Evolutionary conservation across 2,888 invertebrate genomes (phyloP).

Genomic region (Limnephilus auricula): DNA sequence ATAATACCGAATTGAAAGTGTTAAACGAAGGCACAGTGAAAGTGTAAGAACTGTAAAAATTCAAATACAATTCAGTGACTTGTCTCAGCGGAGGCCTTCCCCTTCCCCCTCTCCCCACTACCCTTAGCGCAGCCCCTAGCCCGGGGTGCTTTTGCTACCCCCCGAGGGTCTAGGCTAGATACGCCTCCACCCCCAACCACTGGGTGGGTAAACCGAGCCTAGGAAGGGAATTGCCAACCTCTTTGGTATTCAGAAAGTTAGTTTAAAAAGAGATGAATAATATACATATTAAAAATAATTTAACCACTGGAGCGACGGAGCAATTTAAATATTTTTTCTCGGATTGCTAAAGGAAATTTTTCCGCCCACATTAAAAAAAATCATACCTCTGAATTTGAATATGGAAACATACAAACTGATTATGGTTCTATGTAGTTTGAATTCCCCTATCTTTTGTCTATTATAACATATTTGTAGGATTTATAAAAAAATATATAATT

Average conservation of each 20-base stretch:
- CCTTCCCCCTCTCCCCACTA: not conserved
- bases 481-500: too few species aligned
- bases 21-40: slow-evolving; percentile 20
- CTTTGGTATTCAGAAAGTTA: not conserved
- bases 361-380: too few species aligned
- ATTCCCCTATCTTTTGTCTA: too few species aligned
- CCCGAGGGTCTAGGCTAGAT: slow-evolving; percentile 2
- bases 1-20: not conserved
- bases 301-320: too few species aligned
- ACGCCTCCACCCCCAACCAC: not conserved
- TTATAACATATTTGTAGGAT: too few species aligned
- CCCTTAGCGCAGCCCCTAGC: not conserved
- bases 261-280: too few species aligned
- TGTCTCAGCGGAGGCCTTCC: slow-evolving; percentile 20
- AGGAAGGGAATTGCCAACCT: not conserved
- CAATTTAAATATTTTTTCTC: too few species aligned
- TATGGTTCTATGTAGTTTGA: too few species aligned
- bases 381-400: too few species aligned
- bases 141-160: not conserved
- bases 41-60: slow-evolving; percentile 34
- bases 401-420: too few species aligned
- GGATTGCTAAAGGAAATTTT: too few species aligned
- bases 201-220: not conserved
- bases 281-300: not conserved
- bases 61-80: slow-evolving; percentile 45